Base-by-base conservation (phyloP, 2,888 invertebrate species). In the Lasioglossum villosulum region DNA sequence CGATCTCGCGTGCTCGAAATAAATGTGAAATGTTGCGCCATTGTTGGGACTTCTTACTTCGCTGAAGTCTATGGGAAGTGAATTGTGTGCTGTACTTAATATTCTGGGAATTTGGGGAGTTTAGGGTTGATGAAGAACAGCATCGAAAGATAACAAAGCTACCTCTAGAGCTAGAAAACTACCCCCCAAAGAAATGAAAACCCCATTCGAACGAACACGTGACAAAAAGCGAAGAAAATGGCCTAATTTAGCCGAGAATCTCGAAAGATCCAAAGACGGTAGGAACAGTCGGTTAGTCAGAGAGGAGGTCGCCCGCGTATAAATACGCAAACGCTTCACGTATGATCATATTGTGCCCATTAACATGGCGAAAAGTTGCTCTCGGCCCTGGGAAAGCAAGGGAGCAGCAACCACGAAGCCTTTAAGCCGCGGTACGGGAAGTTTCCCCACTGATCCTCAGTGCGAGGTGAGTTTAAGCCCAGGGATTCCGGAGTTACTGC, bases 401-500 rank as follows among this genome's bases (percentile, higher is more conserved):
- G 92, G 92, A 93, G 93, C 92, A 94, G 94, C 94, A 94, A 94
- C 94, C 95, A 91, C 94, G 94, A 95, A 95, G 94, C 95, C 95
- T 93, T 95, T 95, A 95, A 95, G 95, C 95, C 94, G 93, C 89
- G 94, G 94, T 84, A 84, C 94, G 94, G 94, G 93, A 95, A 95
- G 93, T 94, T 95, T 95, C 92, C 93, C 94, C 95, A 93, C 95
- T 95, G 95, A 95, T 95, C 95, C 95, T 94, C 94, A 92, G 90
- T 90, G 92, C 92, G 92, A 89, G 89, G 90, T 88, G 88, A 89
- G 93, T 93, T 94, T 94, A 94, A 94, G 94, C 94, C 94, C 94
- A 68, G 90, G 95, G 95, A 95, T 95, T 95, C 93, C 92, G 92
- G 95, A 95, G 95, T 95, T 95, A 95, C 95, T 94, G 94, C 95